Conservation (phyloP, 2,113 vertebrate genomes). For the Myiozetetes cayanensis region DNA sequence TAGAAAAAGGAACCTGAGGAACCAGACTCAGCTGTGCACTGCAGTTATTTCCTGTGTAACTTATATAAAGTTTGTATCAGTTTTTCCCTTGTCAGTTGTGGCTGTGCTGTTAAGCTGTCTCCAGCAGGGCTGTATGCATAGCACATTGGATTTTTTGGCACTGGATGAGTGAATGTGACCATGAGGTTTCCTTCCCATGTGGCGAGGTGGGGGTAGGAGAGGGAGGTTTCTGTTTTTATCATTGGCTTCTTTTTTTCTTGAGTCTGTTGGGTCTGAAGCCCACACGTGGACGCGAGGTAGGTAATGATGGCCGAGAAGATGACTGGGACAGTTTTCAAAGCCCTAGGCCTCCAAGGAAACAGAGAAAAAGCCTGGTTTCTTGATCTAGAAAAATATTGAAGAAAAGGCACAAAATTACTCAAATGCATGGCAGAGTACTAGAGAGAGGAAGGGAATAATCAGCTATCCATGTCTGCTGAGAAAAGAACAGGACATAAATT, state of each 20-base stretch:
- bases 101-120: not conserved
- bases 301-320: not conserved
- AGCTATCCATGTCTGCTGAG: not conserved
- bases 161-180: not conserved
- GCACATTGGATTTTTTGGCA: not conserved
- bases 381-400: not conserved
- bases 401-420: not conserved
- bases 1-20: not conserved
- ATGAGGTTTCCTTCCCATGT: not conserved
- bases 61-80: not conserved
- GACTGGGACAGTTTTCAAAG: not conserved
- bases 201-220: not conserved
- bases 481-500: not conserved
- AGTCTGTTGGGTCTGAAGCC: not conserved
- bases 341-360: not conserved
- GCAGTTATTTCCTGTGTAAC: not conserved
- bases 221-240: not conserved
- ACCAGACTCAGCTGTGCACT: not conserved
- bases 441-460: not conserved
- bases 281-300: not conserved
- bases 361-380: not conserved
- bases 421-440: not conserved
- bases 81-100: not conserved
- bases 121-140: not conserved
- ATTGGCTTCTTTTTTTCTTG: not conserved